Percentiles rank a stretch among this genome's conserved stretches.
phyloP scores from a whole-genome alignment of 2,797 vertebrate genomes.

The Cuculus canorus region DNA sequence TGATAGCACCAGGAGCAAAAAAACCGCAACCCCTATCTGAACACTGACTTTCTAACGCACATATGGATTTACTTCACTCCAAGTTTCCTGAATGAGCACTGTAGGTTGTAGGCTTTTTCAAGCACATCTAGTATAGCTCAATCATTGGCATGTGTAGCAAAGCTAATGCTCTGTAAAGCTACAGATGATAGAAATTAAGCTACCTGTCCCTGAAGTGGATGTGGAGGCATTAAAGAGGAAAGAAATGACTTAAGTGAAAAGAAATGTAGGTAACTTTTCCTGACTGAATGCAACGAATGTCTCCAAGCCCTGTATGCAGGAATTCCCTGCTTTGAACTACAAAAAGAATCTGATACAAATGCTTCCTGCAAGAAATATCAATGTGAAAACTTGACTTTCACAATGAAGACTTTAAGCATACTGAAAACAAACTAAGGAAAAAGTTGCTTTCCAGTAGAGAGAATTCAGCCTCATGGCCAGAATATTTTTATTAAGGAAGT shows the following conservation, averaged over 20 bases:
- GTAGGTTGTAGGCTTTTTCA: constrained; percentile 66
- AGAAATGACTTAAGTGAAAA: constrained; percentile 72
- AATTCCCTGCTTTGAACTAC: background rate
- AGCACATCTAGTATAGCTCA: constrained; percentile 67
- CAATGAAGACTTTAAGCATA: background rate
- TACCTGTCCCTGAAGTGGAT: constrained; percentile 80
- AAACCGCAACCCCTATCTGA: constrained; percentile 61
- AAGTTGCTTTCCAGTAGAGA: background rate
- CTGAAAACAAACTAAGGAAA: background rate
- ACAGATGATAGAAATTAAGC: constrained; percentile 82
- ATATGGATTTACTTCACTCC: constrained; percentile 81
- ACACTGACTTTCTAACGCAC: constrained; percentile 62
- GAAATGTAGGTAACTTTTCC: constrained; percentile 67
- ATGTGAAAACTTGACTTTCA: background rate
- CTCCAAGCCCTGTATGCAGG: constrained; percentile 19
- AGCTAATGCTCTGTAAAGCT: constrained; percentile 74
- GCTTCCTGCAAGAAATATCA: background rate
- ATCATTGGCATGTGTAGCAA: constrained; percentile 73
- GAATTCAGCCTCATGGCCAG: background rate
- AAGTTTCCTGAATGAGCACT: constrained; percentile 78
- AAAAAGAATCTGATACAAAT: background rate
- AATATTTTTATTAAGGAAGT: background rate
- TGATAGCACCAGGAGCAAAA: constrained; percentile 63
- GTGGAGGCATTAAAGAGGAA: constrained; percentile 72
- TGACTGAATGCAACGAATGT: constrained; percentile 21